Evolutionary conservation across 2,797 vertebrate species (phyloP), one percentile per base, ranked within the genome.

Genomic region (Fratercula arctica): DNA sequence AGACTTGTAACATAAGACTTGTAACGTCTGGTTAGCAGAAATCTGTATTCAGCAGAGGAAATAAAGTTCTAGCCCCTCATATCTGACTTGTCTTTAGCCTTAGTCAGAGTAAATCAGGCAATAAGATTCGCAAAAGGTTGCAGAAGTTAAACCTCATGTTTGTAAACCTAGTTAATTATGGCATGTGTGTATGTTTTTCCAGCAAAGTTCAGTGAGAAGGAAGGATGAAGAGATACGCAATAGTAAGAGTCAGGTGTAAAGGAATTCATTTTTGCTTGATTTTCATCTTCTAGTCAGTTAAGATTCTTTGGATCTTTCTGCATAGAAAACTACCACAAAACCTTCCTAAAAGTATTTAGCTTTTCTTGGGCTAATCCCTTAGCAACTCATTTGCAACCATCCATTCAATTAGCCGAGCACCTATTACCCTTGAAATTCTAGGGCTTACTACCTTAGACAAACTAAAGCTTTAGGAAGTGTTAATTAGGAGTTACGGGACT

Each of bases 401-500:
- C 37, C 33, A 35, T 66, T 92, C 60, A 93, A 92, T 91, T 92
- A 92, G 19, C 51, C 75, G 51, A 66, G 46, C 39, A 93, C 35
- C 87, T 94, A 72, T 76, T 93, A 94, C 66, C 69, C 76, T 93
- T 90, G 69, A 87, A 91, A 94, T 94, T 95, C 79, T 61, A 51
- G 2, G 9, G 31, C 73, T 91, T 94, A 72, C 69, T 90, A 75
- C 54, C n/a, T 89, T 78, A 61, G 41, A 72, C 43, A 89, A 91
- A 77, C 41, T 75, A 81, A 86, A 91, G 46, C 85, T 95, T 93
- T 75, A 83, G 46, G 45, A 95, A 72, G 45, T 87, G 82, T 96
- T 95, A 96, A 95, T 92, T 92, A 94, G 89, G 89, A 95, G 94
- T 93, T 93, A 90, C 51, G 4, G 91, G 85, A 95, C 60, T 85